phyloP scores from a whole-genome alignment of 53 echinoderm and acorn worm species.

The Luidia sarsii region DNA sequence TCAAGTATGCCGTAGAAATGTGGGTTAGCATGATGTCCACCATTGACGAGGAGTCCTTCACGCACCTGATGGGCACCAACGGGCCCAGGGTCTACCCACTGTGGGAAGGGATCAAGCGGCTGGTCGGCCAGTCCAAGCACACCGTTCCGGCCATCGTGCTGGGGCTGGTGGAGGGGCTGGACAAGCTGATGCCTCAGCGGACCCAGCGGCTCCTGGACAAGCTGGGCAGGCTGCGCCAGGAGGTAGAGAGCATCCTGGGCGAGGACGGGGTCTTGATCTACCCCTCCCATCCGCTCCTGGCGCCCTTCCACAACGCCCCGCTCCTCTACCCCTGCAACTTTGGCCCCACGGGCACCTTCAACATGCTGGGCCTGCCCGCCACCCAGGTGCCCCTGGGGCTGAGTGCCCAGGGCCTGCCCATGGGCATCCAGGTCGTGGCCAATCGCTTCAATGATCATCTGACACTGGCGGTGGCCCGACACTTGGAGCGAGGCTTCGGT shows the following conservation, averaged over 20 bases:
- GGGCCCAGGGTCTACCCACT: slow-evolving; percentile 69
- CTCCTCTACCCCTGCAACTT: slow-evolving; percentile 88
- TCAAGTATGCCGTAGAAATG: slow-evolving; percentile 76
- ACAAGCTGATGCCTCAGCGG: slow-evolving; percentile 63
- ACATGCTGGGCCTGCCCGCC: slow-evolving; percentile 83
- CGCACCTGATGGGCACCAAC: slow-evolving; percentile 70
- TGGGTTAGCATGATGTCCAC: slow-evolving; percentile 91
- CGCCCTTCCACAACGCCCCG: slow-evolving; percentile 95
- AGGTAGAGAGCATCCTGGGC: slow-evolving; percentile 79
- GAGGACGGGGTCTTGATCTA: slow-evolving; percentile 86
- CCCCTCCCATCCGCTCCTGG: slow-evolving; percentile 93
- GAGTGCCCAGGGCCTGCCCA: slow-evolving; percentile 80
- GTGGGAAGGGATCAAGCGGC: slow-evolving; percentile 73
- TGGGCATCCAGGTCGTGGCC: slow-evolving; percentile 89
- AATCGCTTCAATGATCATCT: slow-evolving; percentile 86
- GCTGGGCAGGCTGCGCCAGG: slow-evolving; percentile 73
- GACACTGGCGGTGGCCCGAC: slow-evolving; percentile 85
- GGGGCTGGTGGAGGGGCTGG: slow-evolving; percentile 66
- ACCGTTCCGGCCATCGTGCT: slow-evolving; percentile 87
- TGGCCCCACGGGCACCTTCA: slow-evolving; percentile 84
- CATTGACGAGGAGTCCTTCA: slow-evolving; percentile 73
- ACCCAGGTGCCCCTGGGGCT: slow-evolving; percentile 96
- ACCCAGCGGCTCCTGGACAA: slow-evolving; percentile 65
- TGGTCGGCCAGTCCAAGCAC: slow-evolving; percentile 78
- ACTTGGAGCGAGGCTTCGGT: slow-evolving; percentile 89